A percentile compares a stretch with the other conserved stretches of the same genome.
phyloP scores from a whole-genome alignment of 2,113 vertebrate species.

The Pachyramphus minor region DNA sequence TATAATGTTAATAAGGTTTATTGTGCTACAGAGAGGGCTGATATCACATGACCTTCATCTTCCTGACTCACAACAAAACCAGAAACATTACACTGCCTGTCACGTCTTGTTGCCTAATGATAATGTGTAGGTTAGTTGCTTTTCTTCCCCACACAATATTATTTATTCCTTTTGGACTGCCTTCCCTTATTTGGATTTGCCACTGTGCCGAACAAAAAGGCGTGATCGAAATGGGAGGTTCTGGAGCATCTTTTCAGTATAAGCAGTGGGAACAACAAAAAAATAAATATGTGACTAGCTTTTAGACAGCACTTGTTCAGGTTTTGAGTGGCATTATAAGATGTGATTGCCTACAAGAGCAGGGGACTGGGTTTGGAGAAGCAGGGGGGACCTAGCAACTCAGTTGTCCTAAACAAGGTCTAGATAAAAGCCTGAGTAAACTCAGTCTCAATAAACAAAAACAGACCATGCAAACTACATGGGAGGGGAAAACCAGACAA shows the following conservation, averaged over 20 bases:
- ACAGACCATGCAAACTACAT: background rate
- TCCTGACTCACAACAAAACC: constrained; percentile 59
- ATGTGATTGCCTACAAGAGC: background rate
- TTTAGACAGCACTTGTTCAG: background rate
- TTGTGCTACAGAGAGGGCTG: constrained; percentile 45
- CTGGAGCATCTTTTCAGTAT: constrained; percentile 6
- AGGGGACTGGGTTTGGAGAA: background rate
- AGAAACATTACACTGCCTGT: constrained; percentile 57
- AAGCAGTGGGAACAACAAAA: background rate
- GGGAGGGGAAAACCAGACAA: background rate
- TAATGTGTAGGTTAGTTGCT: constrained; percentile 62
- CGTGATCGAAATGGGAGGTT: background rate
- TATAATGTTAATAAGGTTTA: constrained; percentile 68
- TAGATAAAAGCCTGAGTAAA: background rate
- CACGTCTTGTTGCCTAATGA: constrained; percentile 65
- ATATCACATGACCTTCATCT: constrained; percentile 59
- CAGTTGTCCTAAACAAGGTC: background rate
- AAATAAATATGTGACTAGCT: background rate
- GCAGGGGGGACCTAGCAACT: background rate
- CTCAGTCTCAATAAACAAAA: constrained; percentile 9
- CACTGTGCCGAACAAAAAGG: background rate
- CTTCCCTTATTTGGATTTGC: constrained; percentile 26
- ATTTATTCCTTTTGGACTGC: constrained; percentile 47
- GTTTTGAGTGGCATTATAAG: background rate
- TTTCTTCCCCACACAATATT: constrained; percentile 54